Base-by-base conservation (phyloP, 2,888 invertebrate species). In the Seira ritae region DNA sequence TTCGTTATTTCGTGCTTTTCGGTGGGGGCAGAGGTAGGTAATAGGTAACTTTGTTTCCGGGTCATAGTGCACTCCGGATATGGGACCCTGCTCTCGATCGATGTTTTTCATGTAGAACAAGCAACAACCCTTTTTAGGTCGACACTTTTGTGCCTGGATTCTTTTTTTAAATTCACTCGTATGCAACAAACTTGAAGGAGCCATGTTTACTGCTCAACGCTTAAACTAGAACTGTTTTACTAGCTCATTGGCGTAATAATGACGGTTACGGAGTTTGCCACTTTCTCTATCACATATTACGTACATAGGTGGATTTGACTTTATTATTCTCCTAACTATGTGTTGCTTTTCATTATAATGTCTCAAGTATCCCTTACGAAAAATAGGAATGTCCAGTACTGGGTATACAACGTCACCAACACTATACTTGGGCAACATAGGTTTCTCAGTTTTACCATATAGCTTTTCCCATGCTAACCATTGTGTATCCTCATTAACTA, bases 31-130 rank as follows among this genome's bases (percentile, higher is more conserved):
- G 6, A 50, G 12, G 12, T 50, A n/a, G 1, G 50, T 50, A 8
- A 50, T 50, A 3, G 50, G 50, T 50, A 50, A 15, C 50, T 50
- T 50, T 50, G 12, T 50, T n/a, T 50, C 50, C 12, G 50, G 3
- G 17, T 50, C 50, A 15, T n/a, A 50, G 17, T 50, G 50, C 4
- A 42, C 42, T 42, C 50, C 50, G 1, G 50, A 3, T 3, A 50
- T 2, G 17, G 50, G 50, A 3, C 50, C 50, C 2, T 8, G 3
- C 12, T 50, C 50, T 15, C 50, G 50, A 8, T 50, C 50, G 12
- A 50, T 50, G 12, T 50, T 50, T 50, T 50, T 50, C 17, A 50
- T 50, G 50, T 50, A 50, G 17, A 50, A 50, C 50, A 50, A 50
- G 2, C 6, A 15, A 15, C 50, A 50, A n/a, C 50, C 50, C 50